Conservation (phyloP, 2,113 vertebrate genomes). For the Otus sunia region DNA sequence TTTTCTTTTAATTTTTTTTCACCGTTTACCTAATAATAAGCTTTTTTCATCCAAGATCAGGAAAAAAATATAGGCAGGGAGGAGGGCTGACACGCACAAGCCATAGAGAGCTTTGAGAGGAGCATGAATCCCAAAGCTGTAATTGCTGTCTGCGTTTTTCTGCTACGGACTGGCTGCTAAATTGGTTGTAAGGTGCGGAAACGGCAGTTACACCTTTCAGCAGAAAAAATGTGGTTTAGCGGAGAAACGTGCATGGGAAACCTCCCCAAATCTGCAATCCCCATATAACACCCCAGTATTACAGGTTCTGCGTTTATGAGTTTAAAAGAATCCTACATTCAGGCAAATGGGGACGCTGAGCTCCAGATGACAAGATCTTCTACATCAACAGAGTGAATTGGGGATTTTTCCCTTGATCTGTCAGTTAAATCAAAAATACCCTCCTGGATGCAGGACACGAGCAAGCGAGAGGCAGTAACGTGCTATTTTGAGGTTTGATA, state of each 20-base stretch:
- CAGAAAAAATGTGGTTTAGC: neutral
- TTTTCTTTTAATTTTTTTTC: neutral
- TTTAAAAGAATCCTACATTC: neutral
- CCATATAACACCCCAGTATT: neutral
- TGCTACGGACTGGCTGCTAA: neutral
- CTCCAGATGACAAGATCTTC: neutral
- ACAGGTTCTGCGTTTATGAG: neutral
- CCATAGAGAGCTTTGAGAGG: neutral
- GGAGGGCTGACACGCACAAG: neutral
- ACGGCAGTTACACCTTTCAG: neutral
- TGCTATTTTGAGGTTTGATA: neutral
- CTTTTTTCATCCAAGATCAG: neutral
- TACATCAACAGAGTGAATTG: neutral
- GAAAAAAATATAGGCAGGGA: neutral
- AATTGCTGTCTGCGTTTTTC: neutral
- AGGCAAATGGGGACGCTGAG: neutral
- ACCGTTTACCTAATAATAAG: neutral
- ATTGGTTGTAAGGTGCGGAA: neutral
- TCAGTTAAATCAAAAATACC: neutral
- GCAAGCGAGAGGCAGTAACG: neutral
- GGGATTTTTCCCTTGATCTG: slow-evolving; percentile 12
- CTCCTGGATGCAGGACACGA: neutral
- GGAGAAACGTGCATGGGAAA: neutral
- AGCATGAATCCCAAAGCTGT: neutral
- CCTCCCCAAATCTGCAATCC: neutral